These are phyloP conservation scores for Hemitrygon akajei DNA, from an alignment of 2,797 vertebrate species.

Conservation along the genomic window DNA sequence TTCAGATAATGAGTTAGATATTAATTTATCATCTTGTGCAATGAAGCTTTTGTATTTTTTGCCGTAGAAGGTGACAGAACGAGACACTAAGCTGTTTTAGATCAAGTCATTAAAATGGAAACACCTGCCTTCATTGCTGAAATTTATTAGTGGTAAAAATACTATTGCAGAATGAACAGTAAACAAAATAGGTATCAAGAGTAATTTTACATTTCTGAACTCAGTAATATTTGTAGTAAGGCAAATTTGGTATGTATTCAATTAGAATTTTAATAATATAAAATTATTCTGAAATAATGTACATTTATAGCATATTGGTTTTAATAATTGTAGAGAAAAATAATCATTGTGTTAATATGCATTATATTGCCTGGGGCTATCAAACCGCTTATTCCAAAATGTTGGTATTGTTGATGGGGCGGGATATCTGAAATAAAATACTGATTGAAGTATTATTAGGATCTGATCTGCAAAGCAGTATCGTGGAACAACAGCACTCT, in stretches of 20 bases:
- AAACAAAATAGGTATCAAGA: not conserved
- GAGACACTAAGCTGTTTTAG: not conserved
- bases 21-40: not conserved
- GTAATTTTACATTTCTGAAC: not conserved
- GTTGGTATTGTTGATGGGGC: not conserved
- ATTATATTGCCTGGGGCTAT: no score
- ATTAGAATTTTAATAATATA: not conserved
- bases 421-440: not conserved
- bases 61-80: not conserved
- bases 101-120: not conserved
- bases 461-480: not conserved
- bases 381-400: not conserved
- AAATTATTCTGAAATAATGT: no score
- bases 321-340: not conserved
- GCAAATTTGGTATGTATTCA: not conserved
- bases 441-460: not conserved
- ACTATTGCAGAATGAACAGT: not conserved
- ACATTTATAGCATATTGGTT: not conserved
- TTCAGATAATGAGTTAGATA: not conserved
- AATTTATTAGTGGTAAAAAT: not conserved
- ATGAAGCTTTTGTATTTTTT: not conserved
- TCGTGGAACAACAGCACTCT: not conserved
- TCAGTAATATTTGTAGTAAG: not conserved
- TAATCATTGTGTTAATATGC: not conserved
- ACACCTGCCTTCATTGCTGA: not conserved